These are phyloP conservation scores for Ylistrum balloti DNA, from an alignment of 1,140 invertebrate genomes.

Conservation along the genomic window DNA sequence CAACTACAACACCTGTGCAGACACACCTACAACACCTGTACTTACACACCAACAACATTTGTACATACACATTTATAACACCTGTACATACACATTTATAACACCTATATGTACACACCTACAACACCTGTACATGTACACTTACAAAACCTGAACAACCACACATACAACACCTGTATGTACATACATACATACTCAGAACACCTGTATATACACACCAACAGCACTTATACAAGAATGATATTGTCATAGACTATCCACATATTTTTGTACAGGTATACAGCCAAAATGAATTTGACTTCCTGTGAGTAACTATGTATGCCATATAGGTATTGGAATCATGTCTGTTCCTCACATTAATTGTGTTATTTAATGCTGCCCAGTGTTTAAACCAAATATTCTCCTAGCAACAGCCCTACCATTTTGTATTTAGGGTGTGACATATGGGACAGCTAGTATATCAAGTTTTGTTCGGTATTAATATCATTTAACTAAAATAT, in stretches of 20 bases:
- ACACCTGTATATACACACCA: too few relatives aligned
- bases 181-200: too few relatives aligned
- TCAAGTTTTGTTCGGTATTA: background rate
- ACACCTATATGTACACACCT: background rate
- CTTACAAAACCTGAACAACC: too few relatives aligned
- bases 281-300: background rate
- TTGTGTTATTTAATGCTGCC: background rate
- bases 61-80: background rate
- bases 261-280: too few relatives aligned
- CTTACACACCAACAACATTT: background rate
- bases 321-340: background rate
- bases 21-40: constrained; percentile 13
- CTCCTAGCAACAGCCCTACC: background rate
- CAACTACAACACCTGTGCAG: background rate
- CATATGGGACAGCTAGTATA: background rate
- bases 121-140: background rate
- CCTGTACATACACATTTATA: background rate
- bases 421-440: background rate
- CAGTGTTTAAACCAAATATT: too few relatives aligned
- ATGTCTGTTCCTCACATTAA: background rate
- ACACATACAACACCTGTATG: too few relatives aligned
- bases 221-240: too few relatives aligned
- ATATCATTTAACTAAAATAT: background rate
- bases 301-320: background rate
- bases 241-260: too few relatives aligned